Conservation (phyloP, 2,113 vertebrate species). For the Piaya cayana region DNA sequence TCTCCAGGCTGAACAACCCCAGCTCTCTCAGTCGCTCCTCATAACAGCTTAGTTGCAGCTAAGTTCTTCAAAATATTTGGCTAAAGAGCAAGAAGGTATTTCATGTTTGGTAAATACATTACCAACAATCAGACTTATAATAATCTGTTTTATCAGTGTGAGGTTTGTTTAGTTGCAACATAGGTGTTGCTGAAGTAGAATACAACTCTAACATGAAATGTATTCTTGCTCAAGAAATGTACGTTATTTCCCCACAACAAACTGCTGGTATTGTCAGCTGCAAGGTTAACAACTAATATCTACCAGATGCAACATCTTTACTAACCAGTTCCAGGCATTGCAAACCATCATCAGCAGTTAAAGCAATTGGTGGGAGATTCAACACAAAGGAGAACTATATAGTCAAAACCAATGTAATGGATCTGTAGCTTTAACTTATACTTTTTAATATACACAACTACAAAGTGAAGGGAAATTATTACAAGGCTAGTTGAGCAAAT, state of each 20-base stretch:
- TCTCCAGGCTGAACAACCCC: no score
- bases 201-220: background rate
- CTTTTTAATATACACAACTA: background rate
- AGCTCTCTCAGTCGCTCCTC: no score
- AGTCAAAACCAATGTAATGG: background rate
- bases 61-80: background rate
- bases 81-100: background rate
- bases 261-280: background rate
- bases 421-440: background rate
- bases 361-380: background rate
- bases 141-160: background rate
- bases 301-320: background rate
- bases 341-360: background rate
- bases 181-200: background rate
- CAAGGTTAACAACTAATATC: background rate
- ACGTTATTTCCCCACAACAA: background rate
- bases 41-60: no score
- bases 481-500: background rate
- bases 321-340: background rate
- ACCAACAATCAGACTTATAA: background rate
- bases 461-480: background rate
- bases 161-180: background rate
- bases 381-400: background rate
- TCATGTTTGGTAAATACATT: background rate
- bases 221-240: background rate